Conservation (phyloP, 2,113 vertebrate genomes). For the Arvicanthis niloticus region DNA sequence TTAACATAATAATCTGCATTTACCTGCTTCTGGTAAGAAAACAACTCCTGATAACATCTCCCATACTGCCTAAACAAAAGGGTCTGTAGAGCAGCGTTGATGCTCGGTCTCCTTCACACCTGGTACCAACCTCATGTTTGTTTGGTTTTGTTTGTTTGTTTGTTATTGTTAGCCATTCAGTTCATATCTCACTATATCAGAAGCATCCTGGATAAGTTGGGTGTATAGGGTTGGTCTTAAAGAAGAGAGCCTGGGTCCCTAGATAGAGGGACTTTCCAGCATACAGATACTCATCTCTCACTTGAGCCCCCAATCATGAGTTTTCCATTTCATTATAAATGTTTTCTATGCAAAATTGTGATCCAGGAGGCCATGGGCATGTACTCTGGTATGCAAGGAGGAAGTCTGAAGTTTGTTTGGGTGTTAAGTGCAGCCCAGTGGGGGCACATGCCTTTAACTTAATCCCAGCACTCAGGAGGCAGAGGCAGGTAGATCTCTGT, state of each 20-base stretch:
- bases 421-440: background rate
- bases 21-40: background rate
- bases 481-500: background rate
- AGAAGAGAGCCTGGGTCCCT: background rate
- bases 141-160: background rate
- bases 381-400: background rate
- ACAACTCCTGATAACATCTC: background rate
- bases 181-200: background rate
- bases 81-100: background rate
- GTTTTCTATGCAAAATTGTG: background rate
- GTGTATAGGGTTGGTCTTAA: background rate
- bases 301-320: background rate
- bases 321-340: conserved; percentile 27
- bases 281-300: background rate
- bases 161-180: background rate
- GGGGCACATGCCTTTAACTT: background rate
- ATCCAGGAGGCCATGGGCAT: background rate
- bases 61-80: background rate
- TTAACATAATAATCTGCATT: background rate
- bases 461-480: background rate
- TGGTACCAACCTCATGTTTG: background rate
- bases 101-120: background rate
- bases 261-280: background rate
- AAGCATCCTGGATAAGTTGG: background rate
- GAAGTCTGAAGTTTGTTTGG: background rate